phyloP scores from a whole-genome alignment of 2,113 vertebrate genomes.

The Hemicordylus capensis region DNA sequence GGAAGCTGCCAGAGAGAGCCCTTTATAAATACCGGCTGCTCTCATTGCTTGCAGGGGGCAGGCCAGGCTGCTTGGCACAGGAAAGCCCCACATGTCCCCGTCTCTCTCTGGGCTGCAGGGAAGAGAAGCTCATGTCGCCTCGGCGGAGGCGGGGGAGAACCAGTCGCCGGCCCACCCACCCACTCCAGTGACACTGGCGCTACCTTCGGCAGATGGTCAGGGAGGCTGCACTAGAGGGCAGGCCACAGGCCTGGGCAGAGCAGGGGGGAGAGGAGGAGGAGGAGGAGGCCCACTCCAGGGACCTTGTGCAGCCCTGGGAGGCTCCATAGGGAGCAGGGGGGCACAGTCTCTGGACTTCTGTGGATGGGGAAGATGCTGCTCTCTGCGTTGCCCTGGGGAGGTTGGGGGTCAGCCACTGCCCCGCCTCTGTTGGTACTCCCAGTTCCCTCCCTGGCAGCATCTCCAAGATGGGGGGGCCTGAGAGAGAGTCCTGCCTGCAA shows the following conservation, averaged over 20 bases:
- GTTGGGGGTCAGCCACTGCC: too few species aligned
- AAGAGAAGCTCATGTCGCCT: not conserved
- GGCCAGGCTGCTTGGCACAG: not conserved
- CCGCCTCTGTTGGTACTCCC: not conserved
- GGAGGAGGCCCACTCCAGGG: not conserved
- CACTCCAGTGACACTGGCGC: not conserved
- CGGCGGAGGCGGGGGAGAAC: not conserved
- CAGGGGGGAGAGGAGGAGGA: not conserved
- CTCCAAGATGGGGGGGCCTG: too few species aligned
- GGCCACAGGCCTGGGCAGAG: not conserved
- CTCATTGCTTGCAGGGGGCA: not conserved
- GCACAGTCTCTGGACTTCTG: too few species aligned
- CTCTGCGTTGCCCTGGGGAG: too few species aligned
- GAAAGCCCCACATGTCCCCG: not conserved
- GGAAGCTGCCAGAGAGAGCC: too few species aligned
- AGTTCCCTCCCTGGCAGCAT: too few species aligned
- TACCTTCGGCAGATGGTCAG: not conserved
- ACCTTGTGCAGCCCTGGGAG: not conserved
- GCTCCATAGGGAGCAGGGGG: not conserved
- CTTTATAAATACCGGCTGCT: conserved; percentile 15
- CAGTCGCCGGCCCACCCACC: not conserved
- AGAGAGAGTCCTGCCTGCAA: too few species aligned
- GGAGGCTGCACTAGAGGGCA: too few species aligned
- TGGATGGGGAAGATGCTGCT: too few species aligned
- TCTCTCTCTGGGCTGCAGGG: not conserved